A percentile compares a stretch with the other conserved stretches of the same genome.
These are phyloP conservation scores for Lysandra bellargus DNA, from an alignment of 2,888 invertebrate genomes.

Conservation along the genomic window DNA sequence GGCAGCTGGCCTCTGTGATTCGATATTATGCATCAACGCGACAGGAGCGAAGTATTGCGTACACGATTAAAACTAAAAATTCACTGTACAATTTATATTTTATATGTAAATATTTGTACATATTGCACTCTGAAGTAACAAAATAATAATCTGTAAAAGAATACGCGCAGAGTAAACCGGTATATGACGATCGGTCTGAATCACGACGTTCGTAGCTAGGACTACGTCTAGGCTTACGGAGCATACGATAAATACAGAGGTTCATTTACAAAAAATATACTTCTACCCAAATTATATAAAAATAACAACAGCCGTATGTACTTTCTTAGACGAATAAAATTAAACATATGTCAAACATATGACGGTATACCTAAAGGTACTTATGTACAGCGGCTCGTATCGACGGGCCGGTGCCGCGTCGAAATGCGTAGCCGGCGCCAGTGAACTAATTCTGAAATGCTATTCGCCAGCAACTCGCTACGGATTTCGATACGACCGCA, in stretches of 20 bases:
- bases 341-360: conserved; percentile 81
- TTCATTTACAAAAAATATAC: conserved; percentile 79
- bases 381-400: conserved; percentile 60
- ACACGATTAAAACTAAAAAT: conserved; percentile 78
- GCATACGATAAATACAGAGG: conserved; percentile 79
- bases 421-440: neutral
- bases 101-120: conserved; percentile 85
- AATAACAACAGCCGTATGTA: conserved; percentile 81
- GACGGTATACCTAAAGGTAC: conserved; percentile 77
- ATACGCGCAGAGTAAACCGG: conserved; percentile 68
- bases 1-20: conserved; percentile 66
- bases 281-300: conserved; percentile 81
- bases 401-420: neutral
- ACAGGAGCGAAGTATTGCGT: conserved; percentile 73
- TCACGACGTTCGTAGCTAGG: conserved; percentile 76
- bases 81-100: conserved; percentile 79
- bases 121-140: conserved; percentile 85
- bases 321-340: conserved; percentile 81
- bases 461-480: neutral
- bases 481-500: neutral
- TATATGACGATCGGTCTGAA: conserved; percentile 67
- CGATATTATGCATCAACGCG: conserved; percentile 76
- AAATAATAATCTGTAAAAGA: conserved; percentile 75
- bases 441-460: neutral
- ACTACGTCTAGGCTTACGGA: conserved; percentile 76